Evolutionary conservation across 1,140 invertebrate genomes (phyloP).

Genomic region (Penaeus indicus): DNA sequence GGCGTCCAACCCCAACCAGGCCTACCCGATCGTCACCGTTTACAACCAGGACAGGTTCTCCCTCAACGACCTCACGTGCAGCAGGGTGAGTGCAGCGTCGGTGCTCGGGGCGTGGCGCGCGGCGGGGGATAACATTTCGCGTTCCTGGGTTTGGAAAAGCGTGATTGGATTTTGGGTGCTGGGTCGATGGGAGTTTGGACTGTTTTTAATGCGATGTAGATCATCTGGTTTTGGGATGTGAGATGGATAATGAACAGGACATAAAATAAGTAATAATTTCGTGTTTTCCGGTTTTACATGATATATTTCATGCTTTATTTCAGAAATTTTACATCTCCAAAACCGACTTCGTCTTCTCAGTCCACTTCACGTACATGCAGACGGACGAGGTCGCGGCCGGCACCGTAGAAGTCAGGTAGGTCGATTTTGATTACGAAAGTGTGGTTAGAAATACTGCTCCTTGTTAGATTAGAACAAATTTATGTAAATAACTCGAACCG

Average conservation of each 20-base stretch:
- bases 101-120: conserved; percentile 72
- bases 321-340: conserved; percentile 79
- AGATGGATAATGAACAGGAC: conserved; percentile 25
- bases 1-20: conserved; percentile 84
- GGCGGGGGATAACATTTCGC: conserved; percentile 73
- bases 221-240: not conserved
- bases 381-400: conserved; percentile 82
- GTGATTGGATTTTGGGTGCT: no score
- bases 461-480: no score
- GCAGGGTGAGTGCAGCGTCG: conserved; percentile 77
- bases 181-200: not conserved
- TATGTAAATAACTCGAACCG: no score
- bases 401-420: conserved; percentile 66
- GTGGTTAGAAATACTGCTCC: no score
- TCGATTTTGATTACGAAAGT: not conserved
- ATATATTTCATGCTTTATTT: conserved; percentile 59
- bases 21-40: conserved; percentile 76
- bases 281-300: conserved; percentile 24
- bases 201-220: not conserved
- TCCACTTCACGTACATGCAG: conserved; percentile 84
- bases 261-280: no score
- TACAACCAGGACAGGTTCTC: conserved; percentile 66
- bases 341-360: conserved; percentile 83
- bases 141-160: conserved; percentile 73
- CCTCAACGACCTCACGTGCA: conserved; percentile 78